Conservation (phyloP, 2,888 invertebrate species). For the Troides helena region DNA sequence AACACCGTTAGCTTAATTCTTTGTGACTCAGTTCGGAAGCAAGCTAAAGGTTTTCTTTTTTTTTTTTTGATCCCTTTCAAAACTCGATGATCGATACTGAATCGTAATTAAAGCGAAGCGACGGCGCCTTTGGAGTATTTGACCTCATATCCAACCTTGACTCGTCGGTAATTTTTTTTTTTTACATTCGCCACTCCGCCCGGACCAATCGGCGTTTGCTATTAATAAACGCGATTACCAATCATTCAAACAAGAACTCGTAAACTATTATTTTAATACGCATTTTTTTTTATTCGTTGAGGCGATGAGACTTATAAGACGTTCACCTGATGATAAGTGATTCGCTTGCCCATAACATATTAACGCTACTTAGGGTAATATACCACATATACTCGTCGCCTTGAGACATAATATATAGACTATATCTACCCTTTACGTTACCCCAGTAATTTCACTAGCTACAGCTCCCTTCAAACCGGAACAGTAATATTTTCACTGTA, state of each 20-base stretch:
- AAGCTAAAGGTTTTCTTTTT: conserved; percentile 6
- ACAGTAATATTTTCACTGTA: no score
- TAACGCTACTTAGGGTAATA: no score
- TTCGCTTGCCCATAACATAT: no score
- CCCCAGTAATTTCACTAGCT: no score
- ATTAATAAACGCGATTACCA: conserved; percentile 21
- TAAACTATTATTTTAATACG: not conserved
- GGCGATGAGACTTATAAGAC: no score
- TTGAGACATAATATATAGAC: no score
- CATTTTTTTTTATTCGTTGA: no score
- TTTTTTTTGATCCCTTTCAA: not conserved
- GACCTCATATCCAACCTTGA: conserved; percentile 28
- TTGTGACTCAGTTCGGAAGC: conserved; percentile 10
- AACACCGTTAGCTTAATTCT: conserved; percentile 17
- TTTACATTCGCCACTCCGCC: conserved; percentile 23
- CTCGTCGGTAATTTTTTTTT: conserved; percentile 22
- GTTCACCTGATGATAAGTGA: no score
- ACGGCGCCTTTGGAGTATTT: conserved; percentile 13
- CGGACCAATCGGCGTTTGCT: conserved; percentile 9
- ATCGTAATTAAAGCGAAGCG: conserved; percentile 16
- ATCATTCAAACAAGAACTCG: conserved; percentile 7
- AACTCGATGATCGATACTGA: conserved; percentile 7
- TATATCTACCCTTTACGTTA: no score
- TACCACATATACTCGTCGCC: no score
- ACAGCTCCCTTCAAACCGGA: no score